These are phyloP conservation scores for Phacellophora camtschatica DNA, from an alignment of 30 jellyfish, hydroid and myxozoan genomes.

Conservation along the genomic window DNA sequence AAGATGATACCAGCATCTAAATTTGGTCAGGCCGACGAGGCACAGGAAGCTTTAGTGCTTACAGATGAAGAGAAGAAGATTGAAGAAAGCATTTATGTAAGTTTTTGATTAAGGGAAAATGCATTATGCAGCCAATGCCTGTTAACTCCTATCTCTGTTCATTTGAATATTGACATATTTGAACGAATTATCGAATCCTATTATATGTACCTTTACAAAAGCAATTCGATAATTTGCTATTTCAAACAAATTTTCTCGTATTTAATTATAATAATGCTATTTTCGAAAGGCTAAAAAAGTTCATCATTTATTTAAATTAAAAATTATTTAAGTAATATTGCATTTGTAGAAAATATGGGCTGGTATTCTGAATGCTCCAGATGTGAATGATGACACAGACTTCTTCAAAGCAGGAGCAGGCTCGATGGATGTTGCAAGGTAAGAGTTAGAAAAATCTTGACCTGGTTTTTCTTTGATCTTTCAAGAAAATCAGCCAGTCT, in stretches of 20 bases:
- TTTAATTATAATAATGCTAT: no score
- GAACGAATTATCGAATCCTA: no score
- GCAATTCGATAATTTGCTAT: no score
- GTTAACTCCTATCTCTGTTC: no score
- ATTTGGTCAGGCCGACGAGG: slow-evolving; percentile 83
- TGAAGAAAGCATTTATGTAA: slow-evolving; percentile 52
- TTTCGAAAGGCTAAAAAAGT: no score
- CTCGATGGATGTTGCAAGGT: slow-evolving; percentile 99
- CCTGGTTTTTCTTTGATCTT: no score
- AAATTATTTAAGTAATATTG: no score
- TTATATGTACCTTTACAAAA: no score
- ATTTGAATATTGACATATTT: no score
- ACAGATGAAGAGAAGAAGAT: slow-evolving; percentile 84
- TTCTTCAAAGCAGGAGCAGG: slow-evolving; percentile 99
- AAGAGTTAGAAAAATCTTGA: not conserved
- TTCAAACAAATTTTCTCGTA: no score
- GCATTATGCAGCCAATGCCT: no score
- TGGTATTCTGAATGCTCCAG: slow-evolving; percentile 77
- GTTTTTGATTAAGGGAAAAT: not conserved
- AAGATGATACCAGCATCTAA: slow-evolving; percentile 92
- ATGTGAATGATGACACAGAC: slow-evolving; percentile 63
- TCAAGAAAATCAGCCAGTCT: not conserved
- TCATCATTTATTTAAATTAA: no score
- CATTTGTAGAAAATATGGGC: slow-evolving; percentile 80
- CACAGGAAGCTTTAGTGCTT: slow-evolving; percentile 68